Percentiles rank a stretch among this genome's conserved stretches.
These are phyloP conservation scores for Sinopyrophorus schimmeli DNA, from an alignment of 2,888 invertebrate genomes.

Conservation along the genomic window DNA sequence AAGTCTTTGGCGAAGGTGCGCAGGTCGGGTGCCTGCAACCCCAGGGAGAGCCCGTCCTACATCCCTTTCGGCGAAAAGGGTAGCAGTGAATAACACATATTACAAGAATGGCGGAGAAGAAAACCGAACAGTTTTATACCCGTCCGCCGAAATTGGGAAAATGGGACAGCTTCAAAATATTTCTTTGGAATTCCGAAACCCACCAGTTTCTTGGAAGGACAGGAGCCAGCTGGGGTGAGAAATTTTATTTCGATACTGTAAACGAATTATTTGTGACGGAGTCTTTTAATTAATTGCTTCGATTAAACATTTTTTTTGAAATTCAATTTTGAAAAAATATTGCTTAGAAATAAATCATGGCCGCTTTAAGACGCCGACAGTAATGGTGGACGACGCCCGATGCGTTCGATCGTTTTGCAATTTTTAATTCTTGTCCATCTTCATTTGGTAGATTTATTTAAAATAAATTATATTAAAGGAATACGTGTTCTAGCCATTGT, in stretches of 20 bases:
- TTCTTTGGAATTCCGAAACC: constrained; percentile 92
- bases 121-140: constrained; percentile 76
- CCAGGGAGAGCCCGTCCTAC: constrained; percentile 42
- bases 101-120: constrained; percentile 69
- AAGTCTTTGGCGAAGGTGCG: constrained; percentile 42
- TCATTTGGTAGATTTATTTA: no score
- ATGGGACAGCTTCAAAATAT: constrained; percentile 84
- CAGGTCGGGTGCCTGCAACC: constrained; percentile 44
- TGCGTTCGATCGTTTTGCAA: constrained; percentile 27
- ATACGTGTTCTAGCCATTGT: no score
- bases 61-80: constrained; percentile 45
- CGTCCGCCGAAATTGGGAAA: constrained; percentile 79
- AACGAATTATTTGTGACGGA: background rate
- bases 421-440: constrained; percentile 6
- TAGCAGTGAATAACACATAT: constrained; percentile 34
- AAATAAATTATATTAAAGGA: no score
- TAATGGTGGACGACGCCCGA: constrained; percentile 46
- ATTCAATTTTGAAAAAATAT: no score
- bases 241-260: no score
- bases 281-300: background rate
- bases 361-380: constrained; percentile 36
- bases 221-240: constrained; percentile 93
- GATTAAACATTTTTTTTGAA: no score
- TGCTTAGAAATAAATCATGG: constrained; percentile 31
- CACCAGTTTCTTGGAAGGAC: constrained; percentile 90